Base-by-base conservation (phyloP, 2,888 invertebrate genomes). In the Metellina segmentata region DNA sequence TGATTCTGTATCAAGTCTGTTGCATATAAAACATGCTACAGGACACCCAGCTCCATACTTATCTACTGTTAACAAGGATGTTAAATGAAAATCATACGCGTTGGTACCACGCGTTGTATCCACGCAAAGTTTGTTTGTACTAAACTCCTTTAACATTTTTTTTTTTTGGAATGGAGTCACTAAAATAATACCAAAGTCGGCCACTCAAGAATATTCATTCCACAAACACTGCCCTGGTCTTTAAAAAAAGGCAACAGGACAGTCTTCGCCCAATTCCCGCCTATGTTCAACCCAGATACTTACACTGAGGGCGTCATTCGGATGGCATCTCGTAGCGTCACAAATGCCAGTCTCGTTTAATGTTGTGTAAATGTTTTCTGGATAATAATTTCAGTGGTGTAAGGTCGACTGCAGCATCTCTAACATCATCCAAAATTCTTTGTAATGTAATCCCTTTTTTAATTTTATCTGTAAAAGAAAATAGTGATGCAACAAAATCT, bases 101-200 rank as follows among this genome's bases (percentile, higher is more conserved):
- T 79, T 93, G 0, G 85, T 81, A 1, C 89, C 87, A 83, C 92
- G 91, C 7, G 90, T 92, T 0, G 86, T 82, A 70, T 89, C 91
- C 5, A 93, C 70, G 51, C 91, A 89, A 7, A 91, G 78, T 72
- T 90, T 82, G 6, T 83, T 48, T 5, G 49, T n/a, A 13, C 91
- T 78, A 51, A 85, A 90, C 78, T 86, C 81, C n/a, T n/a, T 48
- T 0, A 92, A 49, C 87, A 93, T n/a, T n/a, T n/a, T 75, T 52
- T 85, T 48, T 77, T 34, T 16, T 74, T 91, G 93, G 7, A 71
- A 19, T 48, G 71, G 20, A 16, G 89, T 90, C 93, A 93, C 89
- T 8, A 93, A 49, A 19, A 79, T 81, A 7, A 93, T 48, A 11
- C 75, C 61, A 71, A 91, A 89, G 19, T 82, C 51, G 8, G 70